phyloP scores from a whole-genome alignment of 2,888 invertebrate species.

The Invenusta paracnida region DNA sequence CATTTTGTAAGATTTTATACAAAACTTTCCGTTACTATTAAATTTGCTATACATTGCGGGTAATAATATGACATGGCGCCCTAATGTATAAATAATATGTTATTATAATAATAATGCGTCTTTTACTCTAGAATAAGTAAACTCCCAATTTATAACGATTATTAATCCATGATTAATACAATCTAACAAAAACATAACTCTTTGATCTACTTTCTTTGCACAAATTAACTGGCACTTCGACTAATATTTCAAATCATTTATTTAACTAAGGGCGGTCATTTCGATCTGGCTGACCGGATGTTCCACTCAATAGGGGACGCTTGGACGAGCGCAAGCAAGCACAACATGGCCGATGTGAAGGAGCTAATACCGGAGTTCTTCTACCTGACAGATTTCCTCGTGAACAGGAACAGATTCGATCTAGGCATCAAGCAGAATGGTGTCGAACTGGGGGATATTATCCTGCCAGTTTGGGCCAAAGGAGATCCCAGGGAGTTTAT shows the following conservation, averaged over 20 bases:
- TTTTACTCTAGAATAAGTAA: no score
- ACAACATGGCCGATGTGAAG: slow-evolving; percentile 99
- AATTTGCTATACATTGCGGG: no score
- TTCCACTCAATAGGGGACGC: slow-evolving; percentile 94
- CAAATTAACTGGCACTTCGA: no score
- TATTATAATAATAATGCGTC: no score
- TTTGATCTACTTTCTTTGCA: no score
- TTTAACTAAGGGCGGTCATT: slow-evolving; percentile 77
- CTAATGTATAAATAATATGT: no score
- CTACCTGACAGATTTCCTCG: slow-evolving; percentile 89
- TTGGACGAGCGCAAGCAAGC: slow-evolving; percentile 90
- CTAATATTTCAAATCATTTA: not conserved
- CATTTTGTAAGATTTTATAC: no score
- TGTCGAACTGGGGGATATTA: slow-evolving; percentile 81
- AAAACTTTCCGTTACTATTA: no score
- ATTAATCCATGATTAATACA: no score
- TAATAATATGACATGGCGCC: no score
- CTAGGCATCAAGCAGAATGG: slow-evolving; percentile 94
- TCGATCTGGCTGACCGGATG: slow-evolving; percentile 97
- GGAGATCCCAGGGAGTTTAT: slow-evolving; percentile 90
- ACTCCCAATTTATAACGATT: no score
- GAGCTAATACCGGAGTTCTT: slow-evolving; percentile 98
- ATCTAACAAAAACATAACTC: no score
- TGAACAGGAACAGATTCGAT: slow-evolving; percentile 89
- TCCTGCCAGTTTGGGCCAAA: slow-evolving; percentile 93